These are phyloP conservation scores for Drosophila eugracilis DNA, from an alignment of 1,140 invertebrate genomes.

Conservation along the genomic window DNA sequence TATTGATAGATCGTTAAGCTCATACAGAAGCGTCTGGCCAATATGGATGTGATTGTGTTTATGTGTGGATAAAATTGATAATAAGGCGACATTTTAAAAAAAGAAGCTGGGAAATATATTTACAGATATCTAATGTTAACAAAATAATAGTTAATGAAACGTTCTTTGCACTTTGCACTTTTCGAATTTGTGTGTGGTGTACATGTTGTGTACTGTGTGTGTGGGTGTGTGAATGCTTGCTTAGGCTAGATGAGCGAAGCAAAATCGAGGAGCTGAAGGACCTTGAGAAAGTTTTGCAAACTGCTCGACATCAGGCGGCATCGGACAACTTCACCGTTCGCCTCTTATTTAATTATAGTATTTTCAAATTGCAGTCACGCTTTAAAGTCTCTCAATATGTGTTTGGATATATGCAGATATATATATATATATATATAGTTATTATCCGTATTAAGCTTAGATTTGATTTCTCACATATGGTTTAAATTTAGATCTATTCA, in stretches of 20 bases:
- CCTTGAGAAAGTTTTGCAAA: slow-evolving; percentile 61
- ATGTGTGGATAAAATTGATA: slow-evolving; percentile 41
- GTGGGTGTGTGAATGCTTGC: slow-evolving; percentile 44
- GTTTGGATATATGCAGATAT: slow-evolving; percentile 49
- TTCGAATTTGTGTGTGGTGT: slow-evolving; percentile 24
- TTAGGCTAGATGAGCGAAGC: slow-evolving; percentile 55
- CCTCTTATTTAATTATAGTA: slow-evolving; percentile 29
- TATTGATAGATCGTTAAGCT: slow-evolving; percentile 60
- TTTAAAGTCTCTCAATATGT: slow-evolving; percentile 46
- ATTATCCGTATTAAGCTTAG: slow-evolving; percentile 79
- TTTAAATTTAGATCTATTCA: slow-evolving; percentile 74
- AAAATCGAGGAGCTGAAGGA: slow-evolving; percentile 53
- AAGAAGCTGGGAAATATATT: slow-evolving; percentile 72
- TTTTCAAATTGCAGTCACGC: slow-evolving; percentile 48
- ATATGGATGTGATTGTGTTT: slow-evolving; percentile 31
- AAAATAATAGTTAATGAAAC: slow-evolving; percentile 65
- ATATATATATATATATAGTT: slow-evolving; percentile 62
- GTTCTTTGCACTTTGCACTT: slow-evolving; percentile 73
- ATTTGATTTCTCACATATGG: slow-evolving; percentile 80
- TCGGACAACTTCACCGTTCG: slow-evolving; percentile 44
- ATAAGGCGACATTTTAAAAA: slow-evolving; percentile 70
- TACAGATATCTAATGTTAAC: slow-evolving; percentile 69
- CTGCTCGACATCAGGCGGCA: slow-evolving; percentile 37
- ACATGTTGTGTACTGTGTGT: slow-evolving; percentile 1
- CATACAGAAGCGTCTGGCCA: slow-evolving; percentile 43